Percentiles rank a stretch among this genome's conserved stretches.
Conservation (phyloP, 2,797 vertebrate genomes). For the Ctenosaura bakeri region DNA sequence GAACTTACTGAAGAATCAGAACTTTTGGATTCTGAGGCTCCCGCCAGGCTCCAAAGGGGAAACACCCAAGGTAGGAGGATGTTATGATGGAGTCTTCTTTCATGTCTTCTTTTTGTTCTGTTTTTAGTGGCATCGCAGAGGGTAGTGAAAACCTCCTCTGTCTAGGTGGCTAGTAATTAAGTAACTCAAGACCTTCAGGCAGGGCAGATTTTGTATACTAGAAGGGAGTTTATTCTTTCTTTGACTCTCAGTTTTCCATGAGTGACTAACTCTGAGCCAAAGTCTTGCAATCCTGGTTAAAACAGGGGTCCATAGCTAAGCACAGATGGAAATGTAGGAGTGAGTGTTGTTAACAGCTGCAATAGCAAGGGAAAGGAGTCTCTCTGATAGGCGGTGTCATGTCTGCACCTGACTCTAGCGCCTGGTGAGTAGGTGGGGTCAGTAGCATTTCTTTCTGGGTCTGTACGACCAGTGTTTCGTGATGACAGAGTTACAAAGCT, state of each 20-base stretch:
- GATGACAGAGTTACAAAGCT: not conserved
- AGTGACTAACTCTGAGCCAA: not conserved
- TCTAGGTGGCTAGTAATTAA: not conserved
- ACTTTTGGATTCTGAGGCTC: conserved; percentile 66
- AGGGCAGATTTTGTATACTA: not conserved
- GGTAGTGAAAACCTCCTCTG: too few species aligned
- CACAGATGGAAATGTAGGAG: not conserved
- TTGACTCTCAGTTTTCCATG: not conserved
- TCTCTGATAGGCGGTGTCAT: too few species aligned
- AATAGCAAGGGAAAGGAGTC: too few species aligned
- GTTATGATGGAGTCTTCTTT: not conserved
- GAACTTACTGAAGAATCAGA: conserved; percentile 63
- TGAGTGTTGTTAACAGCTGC: not conserved
- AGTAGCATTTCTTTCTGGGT: not conserved
- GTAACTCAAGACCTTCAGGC: too few species aligned
- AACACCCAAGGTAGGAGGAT: conserved; percentile 37
- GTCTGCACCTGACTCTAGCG: too few species aligned
- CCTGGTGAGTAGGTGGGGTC: too few species aligned
- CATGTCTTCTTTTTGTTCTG: rapidly evolving
- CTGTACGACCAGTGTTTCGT: not conserved
- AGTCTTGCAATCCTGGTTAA: not conserved
- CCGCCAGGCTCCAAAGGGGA: conserved; percentile 40
- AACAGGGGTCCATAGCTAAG: not conserved
- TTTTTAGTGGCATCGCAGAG: not conserved
- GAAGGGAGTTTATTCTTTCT: not conserved